phyloP scores from a whole-genome alignment of 1,140 invertebrate genomes.

The Rhizoglyphus robini region DNA sequence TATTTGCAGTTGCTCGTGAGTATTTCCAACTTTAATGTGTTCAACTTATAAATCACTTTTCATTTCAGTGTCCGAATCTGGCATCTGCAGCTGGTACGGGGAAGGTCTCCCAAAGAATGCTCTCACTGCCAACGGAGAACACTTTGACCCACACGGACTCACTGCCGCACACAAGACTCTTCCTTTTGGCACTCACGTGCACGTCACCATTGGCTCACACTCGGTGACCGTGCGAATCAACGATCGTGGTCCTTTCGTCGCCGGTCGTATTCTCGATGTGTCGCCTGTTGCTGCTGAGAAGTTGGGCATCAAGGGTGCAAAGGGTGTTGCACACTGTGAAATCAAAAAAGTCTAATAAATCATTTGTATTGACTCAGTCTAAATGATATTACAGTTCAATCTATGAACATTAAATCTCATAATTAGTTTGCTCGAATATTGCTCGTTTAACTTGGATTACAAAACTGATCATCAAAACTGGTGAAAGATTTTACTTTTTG shows the following conservation, averaged over 20 bases:
- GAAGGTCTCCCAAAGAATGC: neutral
- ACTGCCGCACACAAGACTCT: constrained; percentile 20
- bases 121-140: constrained; percentile 14
- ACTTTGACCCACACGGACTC: neutral
- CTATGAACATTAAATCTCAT: no score
- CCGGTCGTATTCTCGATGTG: constrained; percentile 11
- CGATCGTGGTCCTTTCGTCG: constrained; percentile 14
- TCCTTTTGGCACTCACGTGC: constrained; percentile 10
- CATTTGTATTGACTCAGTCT: no score
- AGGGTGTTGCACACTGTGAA: neutral
- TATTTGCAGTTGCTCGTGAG: no score
- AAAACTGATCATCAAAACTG: no score
- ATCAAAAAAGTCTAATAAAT: neutral
- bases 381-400: no score
- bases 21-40: no score
- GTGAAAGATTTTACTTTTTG: no score
- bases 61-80: neutral
- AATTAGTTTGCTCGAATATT: no score
- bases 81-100: constrained; percentile 10
- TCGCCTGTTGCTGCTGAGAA: neutral
- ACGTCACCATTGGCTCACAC: neutral
- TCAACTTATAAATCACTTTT: no score
- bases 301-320: neutral
- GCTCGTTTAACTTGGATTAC: no score
- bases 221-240: constrained; percentile 12